Evolutionary conservation across 2,113 vertebrate species (phyloP).

Genomic region (Panthera uncia): DNA sequence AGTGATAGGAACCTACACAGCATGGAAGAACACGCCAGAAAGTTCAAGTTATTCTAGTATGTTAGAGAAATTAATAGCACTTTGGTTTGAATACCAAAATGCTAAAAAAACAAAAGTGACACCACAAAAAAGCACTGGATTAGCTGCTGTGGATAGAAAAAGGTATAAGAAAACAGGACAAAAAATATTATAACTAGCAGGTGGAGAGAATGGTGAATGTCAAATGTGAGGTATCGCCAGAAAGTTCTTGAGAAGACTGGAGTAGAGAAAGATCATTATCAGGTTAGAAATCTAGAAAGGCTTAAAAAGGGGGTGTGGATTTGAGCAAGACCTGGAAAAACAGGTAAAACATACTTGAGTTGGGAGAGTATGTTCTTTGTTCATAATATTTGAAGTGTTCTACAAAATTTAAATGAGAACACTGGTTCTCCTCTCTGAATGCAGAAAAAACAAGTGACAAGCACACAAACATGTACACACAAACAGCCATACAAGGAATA

Average conservation of each 20-base stretch:
- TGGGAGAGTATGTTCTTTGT: neutral
- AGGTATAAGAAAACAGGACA: neutral
- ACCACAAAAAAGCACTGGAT: neutral
- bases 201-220: neutral
- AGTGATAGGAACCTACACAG: constrained; percentile 82
- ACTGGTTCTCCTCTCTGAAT: neutral
- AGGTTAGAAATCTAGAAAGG: neutral
- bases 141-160: neutral
- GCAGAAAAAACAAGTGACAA: neutral
- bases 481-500: neutral
- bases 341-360: neutral
- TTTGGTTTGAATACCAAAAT: constrained; percentile 47
- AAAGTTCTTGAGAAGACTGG: neutral
- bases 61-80: constrained; percentile 29
- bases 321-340: constrained; percentile 21
- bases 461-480: neutral
- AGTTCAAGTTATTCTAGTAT: constrained; percentile 40
- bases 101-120: constrained; percentile 6
- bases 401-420: constrained; percentile 31
- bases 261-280: neutral
- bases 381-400: neutral
- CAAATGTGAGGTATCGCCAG: neutral
- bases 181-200: constrained; percentile 12
- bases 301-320: neutral
- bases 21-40: constrained; percentile 45